These are phyloP conservation scores for Acanthochromis polyacanthus DNA, from an alignment of 2,113 vertebrate species.

Conservation along the genomic window DNA sequence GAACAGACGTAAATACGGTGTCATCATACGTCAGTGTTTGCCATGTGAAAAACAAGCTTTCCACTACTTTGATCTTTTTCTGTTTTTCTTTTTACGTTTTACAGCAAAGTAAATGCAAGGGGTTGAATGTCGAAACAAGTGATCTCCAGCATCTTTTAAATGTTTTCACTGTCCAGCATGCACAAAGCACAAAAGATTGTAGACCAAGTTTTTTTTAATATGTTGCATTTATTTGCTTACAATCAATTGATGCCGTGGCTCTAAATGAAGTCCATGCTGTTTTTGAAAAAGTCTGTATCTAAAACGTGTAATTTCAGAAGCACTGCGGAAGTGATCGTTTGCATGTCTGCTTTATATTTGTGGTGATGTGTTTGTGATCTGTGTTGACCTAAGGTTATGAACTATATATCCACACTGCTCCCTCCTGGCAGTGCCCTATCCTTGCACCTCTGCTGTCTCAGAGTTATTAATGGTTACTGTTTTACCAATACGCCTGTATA, in stretches of 20 bases:
- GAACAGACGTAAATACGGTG: constrained; percentile 43
- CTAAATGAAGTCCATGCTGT: constrained; percentile 5
- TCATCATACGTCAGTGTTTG: constrained; percentile 62
- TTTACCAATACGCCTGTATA: constrained; percentile 40
- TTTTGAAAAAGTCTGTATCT: constrained; percentile 20
- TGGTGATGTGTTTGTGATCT: constrained; percentile 56
- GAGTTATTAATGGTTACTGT: constrained; percentile 45
- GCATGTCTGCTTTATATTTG: constrained; percentile 56
- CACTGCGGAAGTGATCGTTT: constrained; percentile 27
- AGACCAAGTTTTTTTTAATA: constrained; percentile 32
- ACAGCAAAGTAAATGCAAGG: constrained; percentile 60
- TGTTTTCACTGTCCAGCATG: constrained; percentile 44
- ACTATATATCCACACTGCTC: constrained; percentile 68
- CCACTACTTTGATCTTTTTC: constrained; percentile 29
- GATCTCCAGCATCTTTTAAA: constrained; percentile 20
- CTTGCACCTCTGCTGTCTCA: constrained; percentile 59
- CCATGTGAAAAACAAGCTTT: constrained; percentile 67
- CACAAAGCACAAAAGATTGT: constrained; percentile 34
- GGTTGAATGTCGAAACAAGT: constrained; percentile 58
- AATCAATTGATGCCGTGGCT: neutral
- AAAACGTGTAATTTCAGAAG: constrained; percentile 1
- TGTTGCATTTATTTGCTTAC: constrained; percentile 30
- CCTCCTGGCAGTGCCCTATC: constrained; percentile 71
- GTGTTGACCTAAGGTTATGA: constrained; percentile 42
- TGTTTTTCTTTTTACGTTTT: constrained; percentile 64